Conservation (phyloP, 2,797 vertebrate species). For the Microcaecilia unicolor region DNA sequence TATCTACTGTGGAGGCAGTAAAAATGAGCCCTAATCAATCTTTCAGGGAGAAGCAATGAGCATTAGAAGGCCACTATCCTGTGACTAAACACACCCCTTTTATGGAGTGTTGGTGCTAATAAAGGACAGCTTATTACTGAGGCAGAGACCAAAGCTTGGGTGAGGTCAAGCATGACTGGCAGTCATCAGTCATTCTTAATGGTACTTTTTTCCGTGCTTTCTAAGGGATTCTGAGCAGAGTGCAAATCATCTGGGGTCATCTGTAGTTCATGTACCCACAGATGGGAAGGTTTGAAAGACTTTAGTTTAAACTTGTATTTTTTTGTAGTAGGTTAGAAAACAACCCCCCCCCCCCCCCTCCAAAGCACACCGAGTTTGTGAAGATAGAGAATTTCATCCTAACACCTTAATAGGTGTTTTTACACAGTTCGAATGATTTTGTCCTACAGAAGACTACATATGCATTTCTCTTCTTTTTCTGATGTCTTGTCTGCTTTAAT, state of each 20-base stretch:
- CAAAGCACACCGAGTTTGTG: constrained; percentile 45
- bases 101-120: constrained; percentile 80
- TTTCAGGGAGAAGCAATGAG: constrained; percentile 64
- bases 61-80: constrained; percentile 72
- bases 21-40: constrained; percentile 71
- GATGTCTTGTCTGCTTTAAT: constrained; percentile 74
- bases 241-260: constrained; percentile 86
- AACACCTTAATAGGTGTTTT: constrained; percentile 52
- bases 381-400: constrained; percentile 37
- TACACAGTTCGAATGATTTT: constrained; percentile 54
- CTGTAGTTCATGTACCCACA: constrained; percentile 86
- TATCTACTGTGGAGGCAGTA: constrained; percentile 63
- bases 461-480: constrained; percentile 69
- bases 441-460: constrained; percentile 67
- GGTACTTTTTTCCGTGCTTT: constrained; percentile 81
- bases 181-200: constrained; percentile 99
- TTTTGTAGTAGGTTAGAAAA: constrained; percentile 45
- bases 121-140: constrained; percentile 78
- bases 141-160: constrained; percentile 75
- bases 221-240: constrained; percentile 74
- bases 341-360: constrained; percentile 5
- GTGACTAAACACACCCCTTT: constrained; percentile 80
- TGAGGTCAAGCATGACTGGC: constrained; percentile 96
- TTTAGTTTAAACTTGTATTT: constrained; percentile 64
- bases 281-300: constrained; percentile 80